Base-by-base conservation (phyloP, 2,797 vertebrate genomes). In the Knipowitschia caucasica region DNA sequence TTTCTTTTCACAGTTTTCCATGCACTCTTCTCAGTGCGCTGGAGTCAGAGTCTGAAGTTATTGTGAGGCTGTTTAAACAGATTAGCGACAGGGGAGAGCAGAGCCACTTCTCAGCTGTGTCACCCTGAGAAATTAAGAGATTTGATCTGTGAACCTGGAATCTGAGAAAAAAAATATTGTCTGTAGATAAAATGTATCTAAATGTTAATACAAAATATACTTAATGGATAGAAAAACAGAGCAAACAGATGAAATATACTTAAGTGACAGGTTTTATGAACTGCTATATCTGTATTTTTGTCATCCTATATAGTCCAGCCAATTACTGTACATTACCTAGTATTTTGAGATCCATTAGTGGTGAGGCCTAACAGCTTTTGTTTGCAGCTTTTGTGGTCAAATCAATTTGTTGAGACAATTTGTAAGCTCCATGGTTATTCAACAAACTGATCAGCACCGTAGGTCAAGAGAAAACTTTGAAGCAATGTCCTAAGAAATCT, bases 111-210 rank as follows among this genome's bases (percentile, higher is more conserved):
- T 53, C 31, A 10, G 2, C 6, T 36, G 30, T 35, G 29, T 33
- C 25, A 11, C 5, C 45, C 62, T 29, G 49, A 64, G 39, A 38
- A 59, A 45, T 23, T 18, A 7, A 46, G 38, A 67, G 46, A 67
- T 29, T 7, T 46, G 8, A 29, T 50, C 14, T 5, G 36, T 44
- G 53, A 39, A 51, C 65, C 45, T 56, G 29, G 29, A 50, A n/a
- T 6, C n/a, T n/a, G n/a, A n/a, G n/a, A n/a, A n/a, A n/a, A n/a
- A n/a, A n/a, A n/a, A n/a, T n/a, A n/a, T n/a, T n/a, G n/a, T n/a
- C n/a, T n/a, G n/a, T n/a, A n/a, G n/a, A n/a, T n/a, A n/a, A n/a
- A n/a, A n/a, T n/a, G n/a, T n/a, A n/a, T n/a, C n/a, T n/a, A n/a
- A n/a, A n/a, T n/a, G n/a, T n/a, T n/a, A n/a, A n/a, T n/a, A n/a